phyloP scores from a whole-genome alignment of 2,113 vertebrate species.

The Archilochus colubris region DNA sequence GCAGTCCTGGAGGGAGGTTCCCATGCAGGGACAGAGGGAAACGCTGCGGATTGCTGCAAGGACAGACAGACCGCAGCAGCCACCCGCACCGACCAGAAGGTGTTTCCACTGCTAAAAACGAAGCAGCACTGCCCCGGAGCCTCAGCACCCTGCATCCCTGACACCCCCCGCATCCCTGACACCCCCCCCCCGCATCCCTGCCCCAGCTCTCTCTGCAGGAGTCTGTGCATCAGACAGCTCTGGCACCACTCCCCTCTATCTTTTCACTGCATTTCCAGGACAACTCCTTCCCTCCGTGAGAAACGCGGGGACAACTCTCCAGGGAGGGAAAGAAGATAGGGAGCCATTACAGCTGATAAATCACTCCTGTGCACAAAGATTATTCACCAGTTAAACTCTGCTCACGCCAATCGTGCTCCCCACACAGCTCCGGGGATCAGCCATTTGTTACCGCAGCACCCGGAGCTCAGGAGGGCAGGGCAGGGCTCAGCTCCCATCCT shows the following conservation, averaged over 20 bases:
- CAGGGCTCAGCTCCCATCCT: background rate
- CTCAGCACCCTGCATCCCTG: fast-evolving
- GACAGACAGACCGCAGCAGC: background rate
- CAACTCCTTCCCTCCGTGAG: background rate
- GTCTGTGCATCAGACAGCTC: background rate
- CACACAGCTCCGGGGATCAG: background rate
- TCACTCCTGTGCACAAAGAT: background rate
- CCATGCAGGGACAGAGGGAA: background rate
- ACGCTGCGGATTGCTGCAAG: background rate
- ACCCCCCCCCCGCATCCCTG: background rate
- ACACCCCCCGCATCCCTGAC: background rate
- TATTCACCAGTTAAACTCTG: background rate
- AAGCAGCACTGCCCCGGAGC: background rate
- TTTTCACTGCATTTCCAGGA: background rate
- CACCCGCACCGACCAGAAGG: fast-evolving
- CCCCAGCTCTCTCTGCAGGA: background rate
- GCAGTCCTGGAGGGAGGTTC: background rate
- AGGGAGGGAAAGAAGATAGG: background rate
- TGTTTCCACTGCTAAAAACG: fast-evolving
- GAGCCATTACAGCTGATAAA: background rate
- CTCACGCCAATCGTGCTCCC: background rate
- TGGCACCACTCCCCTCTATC: background rate
- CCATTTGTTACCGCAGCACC: background rate
- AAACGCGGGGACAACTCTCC: background rate
- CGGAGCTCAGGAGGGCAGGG: fast-evolving